These are phyloP conservation scores for Apamea anceps DNA, from an alignment of 2,888 invertebrate species.

Conservation along the genomic window DNA sequence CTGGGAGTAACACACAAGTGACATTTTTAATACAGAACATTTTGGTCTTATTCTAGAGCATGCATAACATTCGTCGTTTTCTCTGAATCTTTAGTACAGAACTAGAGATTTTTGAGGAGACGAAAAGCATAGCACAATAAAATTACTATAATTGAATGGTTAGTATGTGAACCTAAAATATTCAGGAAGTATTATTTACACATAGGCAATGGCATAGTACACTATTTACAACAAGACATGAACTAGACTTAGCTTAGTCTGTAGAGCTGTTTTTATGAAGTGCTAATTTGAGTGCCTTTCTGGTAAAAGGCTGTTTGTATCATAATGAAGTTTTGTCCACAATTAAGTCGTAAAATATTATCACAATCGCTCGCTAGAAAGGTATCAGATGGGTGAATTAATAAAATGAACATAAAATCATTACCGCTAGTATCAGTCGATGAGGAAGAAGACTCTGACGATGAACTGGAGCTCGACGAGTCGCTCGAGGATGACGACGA, in stretches of 20 bases:
- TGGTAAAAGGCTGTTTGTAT: neutral
- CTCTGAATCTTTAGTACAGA: conserved; percentile 16
- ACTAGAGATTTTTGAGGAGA: conserved; percentile 20
- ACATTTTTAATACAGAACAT: neutral
- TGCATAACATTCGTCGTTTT: conserved; percentile 1
- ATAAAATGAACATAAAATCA: conserved; percentile 20
- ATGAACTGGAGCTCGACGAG: conserved; percentile 92
- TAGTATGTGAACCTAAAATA: conserved; percentile 14
- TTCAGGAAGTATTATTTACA: conserved; percentile 29
- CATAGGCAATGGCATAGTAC: conserved; percentile 1
- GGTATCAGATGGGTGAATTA: neutral
- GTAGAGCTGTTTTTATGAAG: neutral
- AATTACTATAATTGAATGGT: neutral
- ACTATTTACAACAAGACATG: conserved; percentile 27
- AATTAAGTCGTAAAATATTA: neutral
- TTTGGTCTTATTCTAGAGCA: conserved; percentile 6
- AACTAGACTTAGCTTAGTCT: conserved; percentile 31
- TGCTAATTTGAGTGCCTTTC: neutral
- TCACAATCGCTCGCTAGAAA: neutral
- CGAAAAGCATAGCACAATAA: conserved; percentile 3
- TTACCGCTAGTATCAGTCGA: conserved; percentile 90
- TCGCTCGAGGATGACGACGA: conserved; percentile 93
- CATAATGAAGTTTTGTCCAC: neutral
- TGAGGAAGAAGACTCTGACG: conserved; percentile 90
- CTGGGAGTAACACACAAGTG: neutral